Evolutionary conservation across 2,797 vertebrate genomes (phyloP).

Genomic region (Adelosebastes latens): DNA sequence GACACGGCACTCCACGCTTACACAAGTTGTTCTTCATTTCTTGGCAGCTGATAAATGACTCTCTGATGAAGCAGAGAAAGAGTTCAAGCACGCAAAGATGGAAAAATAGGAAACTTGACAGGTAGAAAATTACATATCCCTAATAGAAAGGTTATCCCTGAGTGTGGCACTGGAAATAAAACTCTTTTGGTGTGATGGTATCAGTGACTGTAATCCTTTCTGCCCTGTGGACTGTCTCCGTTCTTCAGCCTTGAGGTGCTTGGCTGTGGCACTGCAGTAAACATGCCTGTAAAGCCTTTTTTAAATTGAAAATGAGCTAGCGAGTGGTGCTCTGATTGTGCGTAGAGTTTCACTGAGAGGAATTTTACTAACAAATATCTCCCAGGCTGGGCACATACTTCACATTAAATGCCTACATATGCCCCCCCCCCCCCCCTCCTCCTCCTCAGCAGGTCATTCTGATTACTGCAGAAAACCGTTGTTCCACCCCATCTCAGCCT

Average conservation of each 20-base stretch:
- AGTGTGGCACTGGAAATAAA: neutral
- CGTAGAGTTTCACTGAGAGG: slow-evolving; percentile 15
- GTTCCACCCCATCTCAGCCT: slow-evolving; percentile 36
- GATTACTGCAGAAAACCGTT: slow-evolving; percentile 58
- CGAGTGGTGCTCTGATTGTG: slow-evolving; percentile 11
- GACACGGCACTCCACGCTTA: neutral
- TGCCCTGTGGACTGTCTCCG: slow-evolving; percentile 16
- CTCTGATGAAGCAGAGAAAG: slow-evolving; percentile 16
- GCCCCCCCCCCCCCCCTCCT: neutral
- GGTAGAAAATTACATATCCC: neutral
- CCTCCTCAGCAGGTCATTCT: slow-evolving; percentile 59
- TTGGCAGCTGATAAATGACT: slow-evolving; percentile 45
- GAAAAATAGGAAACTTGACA: neutral
- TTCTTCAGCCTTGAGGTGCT: slow-evolving; percentile 22
- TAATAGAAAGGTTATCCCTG: slow-evolving; percentile 4
- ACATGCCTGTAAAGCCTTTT: slow-evolving; percentile 38
- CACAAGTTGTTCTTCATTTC: slow-evolving; percentile 28
- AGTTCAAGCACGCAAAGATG: slow-evolving; percentile 4
- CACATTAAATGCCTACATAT: slow-evolving; percentile 49
- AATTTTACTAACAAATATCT: slow-evolving; percentile 30
- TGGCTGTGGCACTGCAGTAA: slow-evolving; percentile 48
- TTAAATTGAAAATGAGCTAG: slow-evolving; percentile 49
- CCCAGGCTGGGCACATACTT: slow-evolving; percentile 30
- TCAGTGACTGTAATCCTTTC: slow-evolving; percentile 10
- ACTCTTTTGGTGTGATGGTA: neutral